Percentiles rank a stretch among this genome's conserved stretches.
Evolutionary conservation across 1,140 invertebrate genomes (phyloP).

Genomic region (Drosophila obscura): DNA sequence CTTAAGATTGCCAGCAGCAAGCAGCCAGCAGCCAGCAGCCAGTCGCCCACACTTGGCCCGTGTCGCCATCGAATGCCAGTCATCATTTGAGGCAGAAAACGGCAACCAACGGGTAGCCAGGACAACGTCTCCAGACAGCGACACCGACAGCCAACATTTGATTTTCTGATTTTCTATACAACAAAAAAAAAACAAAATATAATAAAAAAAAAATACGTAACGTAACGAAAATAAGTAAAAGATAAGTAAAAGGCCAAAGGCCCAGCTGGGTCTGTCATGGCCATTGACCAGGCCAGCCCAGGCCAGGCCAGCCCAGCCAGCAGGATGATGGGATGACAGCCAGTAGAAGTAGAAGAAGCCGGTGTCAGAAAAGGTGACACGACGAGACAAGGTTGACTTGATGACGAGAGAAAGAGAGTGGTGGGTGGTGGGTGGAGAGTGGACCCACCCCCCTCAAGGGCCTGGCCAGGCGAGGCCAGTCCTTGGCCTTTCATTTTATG

Average conservation of each 20-base stretch:
- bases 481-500: conserved; percentile 44
- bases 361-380: conserved; percentile 53
- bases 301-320: conserved; percentile 15
- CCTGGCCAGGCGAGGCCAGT: not conserved
- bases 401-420: conserved; percentile 28
- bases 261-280: conserved; percentile 41
- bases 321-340: conserved; percentile 20
- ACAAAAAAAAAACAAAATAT: not conserved
- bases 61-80: conserved; percentile 51
- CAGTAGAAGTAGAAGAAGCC: not conserved
- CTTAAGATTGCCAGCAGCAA: conserved; percentile 65
- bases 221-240: not conserved
- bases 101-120: conserved; percentile 35
- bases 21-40: too few relatives aligned
- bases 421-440: not conserved
- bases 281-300: conserved; percentile 25
- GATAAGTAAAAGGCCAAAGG: not conserved
- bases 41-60: not conserved
- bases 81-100: conserved; percentile 51
- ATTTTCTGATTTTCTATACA: conserved; percentile 2
- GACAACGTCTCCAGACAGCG: conserved; percentile 54
- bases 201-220: too few relatives aligned
- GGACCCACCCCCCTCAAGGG: conserved; percentile 26
- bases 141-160: conserved; percentile 30
- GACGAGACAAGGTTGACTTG: conserved; percentile 29